Evolutionary conservation across 1,140 invertebrate species (phyloP), one percentile per base, ranked within the genome.

Genomic region (Zaprionus gabonicus): DNA sequence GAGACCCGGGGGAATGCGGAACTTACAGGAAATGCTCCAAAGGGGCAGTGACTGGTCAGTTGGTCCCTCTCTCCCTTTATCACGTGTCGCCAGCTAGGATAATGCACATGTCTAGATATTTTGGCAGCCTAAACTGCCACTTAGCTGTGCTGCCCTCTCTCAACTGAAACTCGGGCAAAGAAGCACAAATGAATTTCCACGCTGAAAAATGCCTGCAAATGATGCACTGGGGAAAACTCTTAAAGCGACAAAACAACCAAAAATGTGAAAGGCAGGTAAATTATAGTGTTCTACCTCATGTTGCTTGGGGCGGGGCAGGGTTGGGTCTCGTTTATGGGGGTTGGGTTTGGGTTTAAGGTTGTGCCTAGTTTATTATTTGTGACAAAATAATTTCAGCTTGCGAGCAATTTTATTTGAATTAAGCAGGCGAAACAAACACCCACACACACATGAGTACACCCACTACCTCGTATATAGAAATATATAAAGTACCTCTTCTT

Each of bases 381-480:
- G 73, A 65, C 68, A 76, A 71, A 71, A 65, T 60, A 71, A 71
- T 65, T 71, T 71, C 27, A 46, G 46, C 51, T 25, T n/a, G 20
- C 53, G 36, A 71, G 68, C 73, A 76, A 71, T 71, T 76, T 76
- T 76, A 76, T 76, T 76, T 71, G 73, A 76, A 76, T 76, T 76
- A 76, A 71, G 56, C 73, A 53, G 17, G n/a, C 55, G 23, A 34
- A 49, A 57, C 53, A 57, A 13, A 71, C 25, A 64, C 51, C 57
- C 27, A 55, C 4, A 56, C 38, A 58, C 27, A 34, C 38, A 27
- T 36, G 9, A 17, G 10, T 15, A 27, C 17, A 46, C 23, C 7
- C 12, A 63, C 36, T 31, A 13, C 38, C 23, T 17, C 17, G 17
- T 34, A 41, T 12, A 15, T 17, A 10, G 58, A 51, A 31, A 58